These are phyloP conservation scores for Artemia sinica DNA, from an alignment of 2,888 invertebrate species.

Conservation along the genomic window DNA sequence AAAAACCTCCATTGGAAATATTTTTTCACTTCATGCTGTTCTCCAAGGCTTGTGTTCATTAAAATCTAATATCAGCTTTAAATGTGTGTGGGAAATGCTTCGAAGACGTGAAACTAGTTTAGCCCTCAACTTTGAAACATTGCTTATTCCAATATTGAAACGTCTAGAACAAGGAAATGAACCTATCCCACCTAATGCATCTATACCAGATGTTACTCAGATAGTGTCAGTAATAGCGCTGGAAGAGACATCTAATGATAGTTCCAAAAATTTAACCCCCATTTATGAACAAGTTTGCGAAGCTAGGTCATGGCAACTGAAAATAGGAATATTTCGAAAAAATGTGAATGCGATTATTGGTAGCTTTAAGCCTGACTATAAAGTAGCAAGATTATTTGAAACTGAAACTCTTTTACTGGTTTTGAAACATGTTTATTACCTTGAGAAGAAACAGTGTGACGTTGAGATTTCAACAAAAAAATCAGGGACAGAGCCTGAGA, in stretches of 20 bases:
- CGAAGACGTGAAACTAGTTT: constrained; percentile 73
- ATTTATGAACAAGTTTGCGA: not conserved
- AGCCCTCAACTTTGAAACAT: constrained; percentile 79
- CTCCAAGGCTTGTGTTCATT: constrained; percentile 76
- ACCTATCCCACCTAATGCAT: constrained; percentile 78
- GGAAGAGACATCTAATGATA: not conserved
- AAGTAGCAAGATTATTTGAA: not conserved
- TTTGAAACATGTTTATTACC: not conserved
- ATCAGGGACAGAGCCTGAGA: too few relatives aligned
- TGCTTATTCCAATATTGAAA: constrained; percentile 62
- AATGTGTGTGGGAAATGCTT: constrained; percentile 68
- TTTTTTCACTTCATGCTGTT: constrained; percentile 74
- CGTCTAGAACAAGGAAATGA: constrained; percentile 78
- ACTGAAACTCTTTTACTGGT: not conserved
- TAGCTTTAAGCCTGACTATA: not conserved
- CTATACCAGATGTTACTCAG: constrained; percentile 69
- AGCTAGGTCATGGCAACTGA: constrained; percentile 1
- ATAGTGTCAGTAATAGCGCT: constrained; percentile 54
- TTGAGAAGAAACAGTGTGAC: too few relatives aligned
- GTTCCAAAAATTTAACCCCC: constrained; percentile 17
- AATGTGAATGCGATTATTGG: not conserved
- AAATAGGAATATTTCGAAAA: not conserved
- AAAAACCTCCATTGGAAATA: constrained; percentile 73
- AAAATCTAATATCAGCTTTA: constrained; percentile 66
- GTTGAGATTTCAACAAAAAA: too few relatives aligned